Evolutionary conservation across 2,888 invertebrate species (phyloP).

Genomic region (Hymenopus coronatus): DNA sequence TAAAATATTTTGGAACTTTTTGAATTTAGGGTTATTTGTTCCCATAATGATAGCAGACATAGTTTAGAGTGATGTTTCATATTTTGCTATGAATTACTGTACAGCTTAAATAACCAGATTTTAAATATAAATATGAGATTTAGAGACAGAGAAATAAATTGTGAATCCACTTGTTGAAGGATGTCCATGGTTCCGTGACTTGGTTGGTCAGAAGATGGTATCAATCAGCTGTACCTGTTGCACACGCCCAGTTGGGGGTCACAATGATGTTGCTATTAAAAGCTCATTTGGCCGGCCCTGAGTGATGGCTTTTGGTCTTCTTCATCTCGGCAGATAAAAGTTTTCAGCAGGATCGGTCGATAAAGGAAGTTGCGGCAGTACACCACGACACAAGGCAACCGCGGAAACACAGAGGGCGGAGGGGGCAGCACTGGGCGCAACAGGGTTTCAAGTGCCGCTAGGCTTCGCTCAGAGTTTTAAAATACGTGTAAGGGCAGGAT

Average conservation of each 20-base stretch:
- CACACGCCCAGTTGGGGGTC: background rate
- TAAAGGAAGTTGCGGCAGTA: background rate
- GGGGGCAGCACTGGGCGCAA: background rate
- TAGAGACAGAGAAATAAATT: no score
- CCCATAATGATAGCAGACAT: no score
- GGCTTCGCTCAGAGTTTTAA: no score
- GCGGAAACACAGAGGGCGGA: no score
- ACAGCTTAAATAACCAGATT: no score
- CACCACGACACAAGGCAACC: background rate
- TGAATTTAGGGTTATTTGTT: no score
- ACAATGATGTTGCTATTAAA: background rate
- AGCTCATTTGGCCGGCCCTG: background rate
- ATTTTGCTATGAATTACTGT: no score
- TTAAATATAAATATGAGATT: no score
- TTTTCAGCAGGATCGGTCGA: background rate
- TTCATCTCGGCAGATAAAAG: background rate
- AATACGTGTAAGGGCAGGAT: no score
- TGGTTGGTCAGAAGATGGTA: background rate
- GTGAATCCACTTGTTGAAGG: background rate
- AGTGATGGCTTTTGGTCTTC: background rate
- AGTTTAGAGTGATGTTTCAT: no score
- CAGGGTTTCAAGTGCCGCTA: background rate
- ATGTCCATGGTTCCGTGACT: background rate
- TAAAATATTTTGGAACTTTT: no score
- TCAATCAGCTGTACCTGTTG: background rate